Evolutionary conservation across 2,888 invertebrate genomes (phyloP), one percentile per base, ranked within the genome.

Genomic region (Corbicula japonica): DNA sequence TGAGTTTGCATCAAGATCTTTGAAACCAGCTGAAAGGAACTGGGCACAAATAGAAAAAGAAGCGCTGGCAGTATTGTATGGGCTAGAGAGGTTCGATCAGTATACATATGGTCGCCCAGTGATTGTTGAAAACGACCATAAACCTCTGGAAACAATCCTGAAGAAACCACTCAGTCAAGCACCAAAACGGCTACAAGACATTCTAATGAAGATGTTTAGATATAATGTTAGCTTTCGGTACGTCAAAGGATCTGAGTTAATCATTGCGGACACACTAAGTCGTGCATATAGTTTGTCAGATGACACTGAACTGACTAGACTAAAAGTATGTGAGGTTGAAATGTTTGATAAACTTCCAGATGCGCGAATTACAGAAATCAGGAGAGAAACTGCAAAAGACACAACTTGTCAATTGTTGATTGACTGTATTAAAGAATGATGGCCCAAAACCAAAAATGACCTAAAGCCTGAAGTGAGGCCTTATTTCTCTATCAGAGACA

Each of bases 1-100:
- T n/a, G 72, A 66, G 18, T 76, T 72, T 62, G 76, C 76, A 8
- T 68, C 44, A 12, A 80, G 71, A 30, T 66, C 66, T 1, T 41
- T 79, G 2, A 79, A 65, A 35, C 2, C 50, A 21, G 28, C 35
- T 28, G 35, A 72, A 54, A 38, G n/a, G n/a, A 73, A 62, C 18
- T 78, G 73, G 44, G 69, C 70, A 1, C 54, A 65, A 38, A 80
- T 80, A n/a, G 80, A 83, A 30, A 50, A 48, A 26, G 80, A 80
- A 44, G 28, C 34, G 2, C 48, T 70, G 1, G 63, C 32, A 1
- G 77, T 73, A 12, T n/a, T 66, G 30, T 62, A 66, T 58, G 58
- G 63, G 1, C 30, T 48, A 5, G 12, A 66, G 23, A 75, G 41
- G 41, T 41, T 41, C 15, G 18, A 41, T 15, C 41, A 41, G 18